phyloP scores from a whole-genome alignment of 1,140 invertebrate genomes.

The Lepidurus apus region DNA sequence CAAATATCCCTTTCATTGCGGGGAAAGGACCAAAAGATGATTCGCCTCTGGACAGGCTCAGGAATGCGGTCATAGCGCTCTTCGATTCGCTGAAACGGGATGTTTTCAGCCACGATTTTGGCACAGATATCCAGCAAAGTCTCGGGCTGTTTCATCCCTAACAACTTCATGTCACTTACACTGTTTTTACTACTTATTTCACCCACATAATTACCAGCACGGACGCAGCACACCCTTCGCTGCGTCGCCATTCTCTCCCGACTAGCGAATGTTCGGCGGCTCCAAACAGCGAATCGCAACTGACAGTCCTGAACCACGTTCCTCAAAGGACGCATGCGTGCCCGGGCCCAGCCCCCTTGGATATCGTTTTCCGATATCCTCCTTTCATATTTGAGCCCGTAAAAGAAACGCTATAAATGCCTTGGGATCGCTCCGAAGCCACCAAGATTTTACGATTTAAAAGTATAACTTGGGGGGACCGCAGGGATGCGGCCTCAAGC shows the following conservation, averaged over 20 bases:
- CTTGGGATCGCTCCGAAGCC: not conserved
- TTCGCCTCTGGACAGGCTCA: conserved; percentile 76
- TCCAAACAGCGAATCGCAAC: not conserved
- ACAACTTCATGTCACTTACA: conserved; percentile 9
- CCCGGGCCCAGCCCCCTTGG: not conserved
- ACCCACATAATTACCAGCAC: conserved; percentile 5
- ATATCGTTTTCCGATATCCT: conserved; percentile 3
- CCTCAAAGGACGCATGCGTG: not conserved
- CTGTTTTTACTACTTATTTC: not conserved
- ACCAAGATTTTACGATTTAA: not conserved
- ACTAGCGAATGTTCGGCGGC: not conserved
- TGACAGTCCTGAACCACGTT: not conserved
- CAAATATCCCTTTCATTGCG: conserved; percentile 78
- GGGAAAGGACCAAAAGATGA: conserved; percentile 84
- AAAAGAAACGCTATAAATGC: not conserved
- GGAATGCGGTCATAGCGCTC: conserved; percentile 78
- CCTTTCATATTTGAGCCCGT: not conserved
- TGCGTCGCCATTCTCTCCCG: conserved; percentile 16
- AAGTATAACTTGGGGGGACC: not conserved
- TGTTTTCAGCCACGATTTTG: conserved; percentile 72
- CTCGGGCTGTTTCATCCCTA: conserved; percentile 27
- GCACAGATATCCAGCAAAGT: conserved; percentile 72
- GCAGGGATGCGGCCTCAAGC: not conserved
- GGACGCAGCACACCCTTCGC: not conserved
- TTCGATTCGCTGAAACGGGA: conserved; percentile 79